Base-by-base conservation (phyloP, 2,797 vertebrate genomes). In the Rhinophrynus dorsalis region DNA sequence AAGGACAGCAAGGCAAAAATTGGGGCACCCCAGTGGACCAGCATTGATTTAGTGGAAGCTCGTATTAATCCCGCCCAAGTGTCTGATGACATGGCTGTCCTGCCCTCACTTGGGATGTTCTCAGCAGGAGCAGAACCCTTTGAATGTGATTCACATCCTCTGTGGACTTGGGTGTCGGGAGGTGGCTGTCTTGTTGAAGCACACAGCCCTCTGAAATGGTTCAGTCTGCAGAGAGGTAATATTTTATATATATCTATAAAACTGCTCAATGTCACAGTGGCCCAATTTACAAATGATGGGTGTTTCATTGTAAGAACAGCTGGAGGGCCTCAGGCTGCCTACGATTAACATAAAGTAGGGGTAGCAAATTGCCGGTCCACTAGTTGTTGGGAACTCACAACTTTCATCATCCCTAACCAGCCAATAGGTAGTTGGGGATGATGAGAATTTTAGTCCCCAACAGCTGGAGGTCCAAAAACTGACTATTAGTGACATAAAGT, bases 131-230 rank as follows among this genome's bases (percentile, higher is more conserved):
- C 90, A 33, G 96, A 97, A 32, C 87, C 74, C 0, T 95, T 91
- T 0, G 88, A 86, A 2, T 42, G 78, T 0, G 94, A 97, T 0
- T 91, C 94, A 64, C 95, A 88, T 75, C 92, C 91, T 0, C 73
- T 96, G 64, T 99, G 97, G 97, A 94, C 93, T 13, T 99, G 97
- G 97, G 91, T 98, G 66, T 96, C 92, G 0, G 96, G 93, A 6
- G 94, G 94, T 38, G 93, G 92, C 79, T 99, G 97, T 21, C 81
- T 83, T 0, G 90, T 98, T 8, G 95, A 98, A 76, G 79, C 86
- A 3, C 92, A 95, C 77, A 86, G 86, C 17, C 82, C 86, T 0
- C 83, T 95, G 63, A 91, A 77, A 77, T 99, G 97, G 97, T 99
- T 97, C 84, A 90, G 79, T 62, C 77, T 78, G 56, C 75, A 81